phyloP scores from a whole-genome alignment of 1,140 invertebrate genomes.

The Planococcus citri region DNA sequence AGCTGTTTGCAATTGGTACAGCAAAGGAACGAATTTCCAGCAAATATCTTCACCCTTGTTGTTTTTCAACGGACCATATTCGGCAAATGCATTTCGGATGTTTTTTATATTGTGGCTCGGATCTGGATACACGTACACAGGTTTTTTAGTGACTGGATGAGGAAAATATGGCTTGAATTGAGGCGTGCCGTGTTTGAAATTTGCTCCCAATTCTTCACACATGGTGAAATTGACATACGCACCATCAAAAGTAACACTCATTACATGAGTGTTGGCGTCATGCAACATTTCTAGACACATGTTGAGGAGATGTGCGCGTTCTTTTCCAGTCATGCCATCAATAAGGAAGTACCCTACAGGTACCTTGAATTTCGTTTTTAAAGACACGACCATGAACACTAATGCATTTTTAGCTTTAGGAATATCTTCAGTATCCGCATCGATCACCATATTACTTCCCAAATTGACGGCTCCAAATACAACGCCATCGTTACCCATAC shows the following conservation, averaged over 20 bases:
- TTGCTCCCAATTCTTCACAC: constrained; percentile 27
- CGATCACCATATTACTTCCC: background rate
- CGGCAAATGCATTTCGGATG: background rate
- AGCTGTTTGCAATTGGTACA: background rate
- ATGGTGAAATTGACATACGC: constrained; percentile 28
- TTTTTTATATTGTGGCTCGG: background rate
- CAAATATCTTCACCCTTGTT: background rate
- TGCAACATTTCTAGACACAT: constrained; percentile 27
- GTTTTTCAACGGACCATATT: background rate
- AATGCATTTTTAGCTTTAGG: constrained; percentile 13
- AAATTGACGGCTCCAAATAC: background rate
- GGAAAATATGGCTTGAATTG: background rate
- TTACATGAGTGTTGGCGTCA: constrained; percentile 28
- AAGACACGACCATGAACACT: background rate
- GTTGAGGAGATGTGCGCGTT: constrained; percentile 26
- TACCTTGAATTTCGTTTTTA: background rate
- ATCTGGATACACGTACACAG: background rate
- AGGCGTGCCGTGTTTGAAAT: constrained; percentile 17
- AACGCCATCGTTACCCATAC: background rate
- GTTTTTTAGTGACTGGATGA: background rate
- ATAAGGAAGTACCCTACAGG: background rate
- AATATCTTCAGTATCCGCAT: background rate
- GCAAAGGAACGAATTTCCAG: background rate
- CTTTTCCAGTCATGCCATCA: background rate
- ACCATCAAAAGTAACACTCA: constrained; percentile 32